These are phyloP conservation scores for Pristionchus entomophagus DNA, from an alignment of 2,888 invertebrate genomes.

Conservation along the genomic window DNA sequence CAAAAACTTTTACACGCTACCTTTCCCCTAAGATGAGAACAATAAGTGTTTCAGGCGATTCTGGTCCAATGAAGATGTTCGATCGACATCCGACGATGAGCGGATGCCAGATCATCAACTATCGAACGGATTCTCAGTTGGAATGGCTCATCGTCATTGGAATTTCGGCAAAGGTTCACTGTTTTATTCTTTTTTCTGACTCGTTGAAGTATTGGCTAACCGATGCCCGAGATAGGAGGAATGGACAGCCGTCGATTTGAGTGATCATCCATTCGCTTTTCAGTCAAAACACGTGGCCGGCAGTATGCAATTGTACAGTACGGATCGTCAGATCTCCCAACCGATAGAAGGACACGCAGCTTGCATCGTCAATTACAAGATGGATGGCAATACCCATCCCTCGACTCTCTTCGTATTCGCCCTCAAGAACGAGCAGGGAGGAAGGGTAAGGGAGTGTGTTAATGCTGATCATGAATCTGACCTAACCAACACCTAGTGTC, in stretches of 20 bases:
- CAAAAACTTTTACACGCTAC: no score
- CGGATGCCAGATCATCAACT: conserved; percentile 99
- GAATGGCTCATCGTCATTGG: conserved; percentile 97
- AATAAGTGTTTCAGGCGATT: conserved; percentile 82
- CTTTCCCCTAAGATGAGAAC: no score
- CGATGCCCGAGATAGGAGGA: not conserved
- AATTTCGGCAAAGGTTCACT: conserved; percentile 82
- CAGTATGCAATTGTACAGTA: conserved; percentile 98
- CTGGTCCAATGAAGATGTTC: conserved; percentile 95
- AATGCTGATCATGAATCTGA: no score
- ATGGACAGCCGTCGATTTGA: no score
- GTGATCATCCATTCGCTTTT: no score
- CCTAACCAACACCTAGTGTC: no score
- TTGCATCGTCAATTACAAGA: conserved; percentile 94
- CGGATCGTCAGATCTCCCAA: conserved; percentile 97
- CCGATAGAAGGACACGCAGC: conserved; percentile 99
- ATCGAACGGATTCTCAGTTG: conserved; percentile 95
- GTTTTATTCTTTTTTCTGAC: not conserved
- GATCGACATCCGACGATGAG: conserved; percentile 93
- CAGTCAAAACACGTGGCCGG: conserved; percentile 96
- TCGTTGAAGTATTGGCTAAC: no score
- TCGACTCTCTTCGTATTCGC: conserved; percentile 97
- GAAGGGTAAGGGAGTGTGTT: conserved; percentile 81
- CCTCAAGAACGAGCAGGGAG: conserved; percentile 89
- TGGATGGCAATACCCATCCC: conserved; percentile 90